Base-by-base conservation (phyloP, 2,113 vertebrate genomes). In the Laticauda colubrina region DNA sequence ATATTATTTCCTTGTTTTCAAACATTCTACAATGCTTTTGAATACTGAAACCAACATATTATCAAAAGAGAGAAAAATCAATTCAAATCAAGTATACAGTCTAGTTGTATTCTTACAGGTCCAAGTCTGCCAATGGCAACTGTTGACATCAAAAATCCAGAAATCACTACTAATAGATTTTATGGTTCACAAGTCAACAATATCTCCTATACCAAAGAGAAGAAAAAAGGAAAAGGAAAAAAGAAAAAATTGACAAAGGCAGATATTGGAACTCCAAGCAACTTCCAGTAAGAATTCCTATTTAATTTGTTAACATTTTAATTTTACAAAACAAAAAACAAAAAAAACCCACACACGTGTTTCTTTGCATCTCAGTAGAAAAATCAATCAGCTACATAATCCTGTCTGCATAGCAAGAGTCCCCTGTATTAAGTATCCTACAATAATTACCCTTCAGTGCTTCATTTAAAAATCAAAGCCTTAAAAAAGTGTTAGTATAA, bases 121-220 rank as follows among this genome's bases (percentile, higher is more conserved):
- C 99, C 98, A 64, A 98, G 97, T 97, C 98, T 99, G 95, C 98
- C 98, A 94, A 99, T 99, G 98, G 99, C 99, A 97, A 99, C 99
- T 45, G 98, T 99, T 97, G 99, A 99, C 97, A 99, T 99, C 96
- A 99, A 99, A 98, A 99, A 99, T 96, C 99, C 99, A 53, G 99
- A 99, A 98, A 99, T 99, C 94, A 99, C 98, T 97, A 99, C 98
- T 94, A 98, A 98, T 95, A 97, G 99, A 94, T 98, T 98, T 98
- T 98, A 98, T 98, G 97, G 98, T 94, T 96, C 98, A 94, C 99
- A 99, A 98, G 97, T 99, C 95, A 99, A 99, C 97, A 99, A 99
- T 96, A 98, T 99, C 95, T 97, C 98, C n/a, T 98, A 99, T 96
- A 98, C 98, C 97, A 98, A 98, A 98, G 98, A 98, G 94, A 98